Base-by-base conservation (phyloP, 2,888 invertebrate genomes). In the Xanthostigma xanthostigma region DNA sequence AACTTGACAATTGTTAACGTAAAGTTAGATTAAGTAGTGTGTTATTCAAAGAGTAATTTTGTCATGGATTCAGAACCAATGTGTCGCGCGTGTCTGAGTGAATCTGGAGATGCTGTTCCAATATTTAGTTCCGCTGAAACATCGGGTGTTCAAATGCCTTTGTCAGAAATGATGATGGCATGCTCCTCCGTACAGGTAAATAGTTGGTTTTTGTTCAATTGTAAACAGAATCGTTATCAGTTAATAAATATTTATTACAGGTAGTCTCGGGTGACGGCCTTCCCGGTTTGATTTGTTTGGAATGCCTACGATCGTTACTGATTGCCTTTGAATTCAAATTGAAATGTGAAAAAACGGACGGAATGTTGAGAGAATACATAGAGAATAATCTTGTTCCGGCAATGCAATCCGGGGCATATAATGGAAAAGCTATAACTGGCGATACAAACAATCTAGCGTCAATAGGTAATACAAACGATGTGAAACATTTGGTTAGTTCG, bases 131-230 rank as follows among this genome's bases (percentile, higher is more conserved):
- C 48, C 11, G 48, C 67, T 54, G 64, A 64, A 54, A 61, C 59
- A 41, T 61, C 60, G 50, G 56, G 56, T 43, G 48, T 48, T 11
- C 58, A 64, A 53, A 57, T 63, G 45, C 59, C 62, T 54, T 55
- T 67, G 40, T 62, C 65, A 33, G 64, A 66, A 54, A 67, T 67
- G 65, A 58, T 68, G 51, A 67, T 63, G 63, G 64, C 64, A 54
- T 67, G 67, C 58, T 60, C 66, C 39, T 62, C 66, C 40, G 59
- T 68, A 46, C 60, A 64, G 58, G 68, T 67, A 60, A 57, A 12
- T 27, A 42, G 17, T 17, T 27, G 14, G 9, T 42, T 42, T 55
- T 53, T 42, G 14, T 45, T 14, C 12, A 10, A 17, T 5, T 37
- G 10, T 45, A n/a, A 38, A 39, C 17, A 12, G 37, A 39, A 36